These are phyloP conservation scores for Dugesia japonica DNA, from an alignment of 2,888 invertebrate genomes.

Conservation along the genomic window DNA sequence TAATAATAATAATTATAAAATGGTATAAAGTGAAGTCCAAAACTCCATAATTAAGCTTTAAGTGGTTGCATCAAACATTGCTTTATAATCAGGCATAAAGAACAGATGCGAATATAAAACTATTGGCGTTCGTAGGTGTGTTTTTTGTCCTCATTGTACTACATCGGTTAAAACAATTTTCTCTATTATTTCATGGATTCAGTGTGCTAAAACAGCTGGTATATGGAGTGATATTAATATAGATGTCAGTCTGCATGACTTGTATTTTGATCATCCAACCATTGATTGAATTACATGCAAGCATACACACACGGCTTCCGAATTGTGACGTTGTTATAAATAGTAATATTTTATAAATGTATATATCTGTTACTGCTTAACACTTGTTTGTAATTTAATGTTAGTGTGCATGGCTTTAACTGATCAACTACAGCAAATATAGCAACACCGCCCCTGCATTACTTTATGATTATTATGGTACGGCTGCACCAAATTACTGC, in stretches of 20 bases:
- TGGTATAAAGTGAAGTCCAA: background rate
- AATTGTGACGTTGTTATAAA: background rate
- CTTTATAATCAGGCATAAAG: background rate
- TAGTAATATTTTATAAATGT: background rate
- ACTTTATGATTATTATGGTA: constrained; percentile 17
- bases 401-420: background rate
- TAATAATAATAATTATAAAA: background rate
- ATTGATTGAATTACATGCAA: background rate
- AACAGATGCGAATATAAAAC: background rate
- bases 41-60: background rate
- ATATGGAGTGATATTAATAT: background rate
- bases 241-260: constrained; percentile 8
- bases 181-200: background rate
- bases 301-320: background rate
- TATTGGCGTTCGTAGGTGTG: constrained; percentile 13
- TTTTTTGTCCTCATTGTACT: constrained; percentile 10
- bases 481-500: constrained; percentile 6
- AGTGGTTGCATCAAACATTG: background rate
- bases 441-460: background rate
- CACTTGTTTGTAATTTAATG: background rate
- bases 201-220: constrained; percentile 20
- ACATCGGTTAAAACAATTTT: background rate
- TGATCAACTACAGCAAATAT: background rate
- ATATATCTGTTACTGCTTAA: background rate
- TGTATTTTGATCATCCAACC: constrained; percentile 11